Base-by-base conservation (phyloP, 2,888 invertebrate species). In the Theodoxus fluviatilis region DNA sequence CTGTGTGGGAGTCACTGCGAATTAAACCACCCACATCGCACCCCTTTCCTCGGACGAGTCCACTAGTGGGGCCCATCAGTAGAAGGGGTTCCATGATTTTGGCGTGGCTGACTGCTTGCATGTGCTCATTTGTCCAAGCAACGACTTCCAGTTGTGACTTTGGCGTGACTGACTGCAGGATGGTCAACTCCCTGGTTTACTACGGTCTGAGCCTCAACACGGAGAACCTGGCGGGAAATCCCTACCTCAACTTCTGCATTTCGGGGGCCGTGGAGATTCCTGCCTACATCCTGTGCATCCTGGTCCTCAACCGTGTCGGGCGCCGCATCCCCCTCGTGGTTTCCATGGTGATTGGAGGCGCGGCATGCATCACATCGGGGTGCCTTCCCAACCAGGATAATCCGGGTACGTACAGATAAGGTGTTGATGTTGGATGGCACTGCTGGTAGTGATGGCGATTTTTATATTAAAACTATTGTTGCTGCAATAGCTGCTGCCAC, bases 361-460 rank as follows among this genome's bases (percentile, higher is more conserved):
- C 79, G 12, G 76, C 79, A 0, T 81, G 79, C 63, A 90, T 95
- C 61, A 3, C 73, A 22, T 70, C 73, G 1, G 74, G 73, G 1
- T 35, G 49, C 31, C 37, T 75, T 28, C 74, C 74, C 7, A 61
- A 55, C n/a, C n/a, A n/a, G n/a, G n/a, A n/a, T n/a, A n/a, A n/a
- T n/a, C n/a, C n/a, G n/a, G n/a, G n/a, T n/a, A 57, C 57, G 33
- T 6, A 57, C 57, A 57, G 6, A 57, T 33, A 57, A 12, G 7
- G 7, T 7, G 43, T 15, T 15, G 9, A 43, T 43, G 43, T 7
- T 43, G 43, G 43, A 43, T 7, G 43, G 43, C 43, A 43, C n/a
- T n/a, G n/a, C n/a, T n/a, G n/a, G n/a, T n/a, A n/a, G n/a, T n/a
- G n/a, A n/a, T n/a, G n/a, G n/a, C n/a, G n/a, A n/a, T n/a, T n/a